Conservation (phyloP, 2,797 vertebrate species). For the Phylloscopus collybita region DNA sequence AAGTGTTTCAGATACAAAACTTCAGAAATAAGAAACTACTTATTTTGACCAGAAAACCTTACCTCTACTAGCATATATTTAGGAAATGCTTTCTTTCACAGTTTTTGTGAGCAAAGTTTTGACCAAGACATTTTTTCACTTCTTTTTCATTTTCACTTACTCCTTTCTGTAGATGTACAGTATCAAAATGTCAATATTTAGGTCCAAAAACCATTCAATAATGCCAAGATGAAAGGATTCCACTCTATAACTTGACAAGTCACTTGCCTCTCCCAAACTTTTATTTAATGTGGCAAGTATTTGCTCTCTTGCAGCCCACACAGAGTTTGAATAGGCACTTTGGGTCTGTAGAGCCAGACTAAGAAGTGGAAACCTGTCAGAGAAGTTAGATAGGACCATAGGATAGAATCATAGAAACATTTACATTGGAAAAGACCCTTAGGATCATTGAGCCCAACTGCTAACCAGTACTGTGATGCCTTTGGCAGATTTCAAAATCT, state of each 20-base stretch:
- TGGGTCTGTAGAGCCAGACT: not conserved
- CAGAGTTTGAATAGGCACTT: not conserved
- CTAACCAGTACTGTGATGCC: not conserved
- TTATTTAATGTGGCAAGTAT: conserved; percentile 25
- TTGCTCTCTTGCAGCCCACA: not conserved
- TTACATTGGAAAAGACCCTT: not conserved
- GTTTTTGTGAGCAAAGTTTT: not conserved
- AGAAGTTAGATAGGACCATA: not conserved
- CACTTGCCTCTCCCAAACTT: not conserved
- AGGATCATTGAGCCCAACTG: not conserved
- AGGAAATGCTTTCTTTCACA: not conserved
- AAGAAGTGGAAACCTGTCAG: conserved; percentile 6
- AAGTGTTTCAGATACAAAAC: not conserved
- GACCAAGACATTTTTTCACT: not conserved
- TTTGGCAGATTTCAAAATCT: not conserved
- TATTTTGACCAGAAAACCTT: not conserved
- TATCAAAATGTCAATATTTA: not conserved
- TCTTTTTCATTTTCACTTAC: conserved; percentile 15
- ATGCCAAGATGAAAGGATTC: conserved; percentile 19
- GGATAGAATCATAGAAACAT: not conserved
- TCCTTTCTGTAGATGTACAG: not conserved
- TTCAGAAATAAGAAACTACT: not conserved
- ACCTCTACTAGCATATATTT: not conserved
- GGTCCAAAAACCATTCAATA: not conserved
- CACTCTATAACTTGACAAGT: not conserved